Percentiles rank a stretch among this genome's conserved stretches.
Evolutionary conservation across 2,797 vertebrate species (phyloP).

Genomic region (Scolopax bukidnonensis): DNA sequence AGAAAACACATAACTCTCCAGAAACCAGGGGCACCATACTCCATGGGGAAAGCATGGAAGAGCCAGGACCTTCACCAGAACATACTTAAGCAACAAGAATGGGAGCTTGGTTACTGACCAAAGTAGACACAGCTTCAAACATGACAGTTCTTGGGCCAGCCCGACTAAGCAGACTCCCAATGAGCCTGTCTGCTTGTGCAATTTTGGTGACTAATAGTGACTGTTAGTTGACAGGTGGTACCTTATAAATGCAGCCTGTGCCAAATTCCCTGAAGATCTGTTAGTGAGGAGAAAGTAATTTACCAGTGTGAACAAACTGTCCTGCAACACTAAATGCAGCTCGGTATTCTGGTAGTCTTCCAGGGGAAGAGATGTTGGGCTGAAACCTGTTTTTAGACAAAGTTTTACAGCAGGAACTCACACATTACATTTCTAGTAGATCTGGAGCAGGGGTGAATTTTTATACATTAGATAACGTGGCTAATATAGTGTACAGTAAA

Average conservation of each 20-base stretch:
- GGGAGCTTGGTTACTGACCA: neutral
- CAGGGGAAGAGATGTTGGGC: neutral
- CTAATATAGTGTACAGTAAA: neutral
- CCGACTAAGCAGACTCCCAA: neutral
- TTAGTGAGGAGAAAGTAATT: neutral
- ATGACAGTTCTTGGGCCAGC: neutral
- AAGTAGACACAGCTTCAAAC: neutral
- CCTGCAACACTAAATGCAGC: neutral
- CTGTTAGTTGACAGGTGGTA: slow-evolving; percentile 48
- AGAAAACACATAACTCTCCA: neutral
- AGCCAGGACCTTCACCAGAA: neutral
- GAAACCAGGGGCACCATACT: neutral
- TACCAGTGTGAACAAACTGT: neutral
- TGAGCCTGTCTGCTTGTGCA: neutral
- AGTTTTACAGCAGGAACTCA: neutral
- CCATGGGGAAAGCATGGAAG: neutral
- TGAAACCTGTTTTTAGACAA: neutral
- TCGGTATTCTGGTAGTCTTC: neutral
- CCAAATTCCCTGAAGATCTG: slow-evolving; percentile 30
- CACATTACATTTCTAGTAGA: neutral
- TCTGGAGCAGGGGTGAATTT: neutral
- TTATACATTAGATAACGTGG: neutral
- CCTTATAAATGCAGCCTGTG: slow-evolving; percentile 29
- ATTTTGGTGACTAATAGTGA: slow-evolving; percentile 36
- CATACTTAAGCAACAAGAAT: neutral